These are phyloP conservation scores for Bombus huntii DNA, from an alignment of 1,140 invertebrate genomes.

Conservation along the genomic window DNA sequence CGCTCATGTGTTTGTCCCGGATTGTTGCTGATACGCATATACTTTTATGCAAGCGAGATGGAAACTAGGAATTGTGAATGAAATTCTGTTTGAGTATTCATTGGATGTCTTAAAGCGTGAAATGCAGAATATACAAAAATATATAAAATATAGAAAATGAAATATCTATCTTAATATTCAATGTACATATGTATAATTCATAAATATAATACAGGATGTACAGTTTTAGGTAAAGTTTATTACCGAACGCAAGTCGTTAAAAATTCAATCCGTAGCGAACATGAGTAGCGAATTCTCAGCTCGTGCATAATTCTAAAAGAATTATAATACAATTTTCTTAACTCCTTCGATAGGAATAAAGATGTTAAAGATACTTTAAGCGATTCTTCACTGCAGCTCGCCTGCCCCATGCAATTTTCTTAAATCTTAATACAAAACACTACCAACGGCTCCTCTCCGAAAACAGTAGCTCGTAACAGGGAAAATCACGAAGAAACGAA, in stretches of 20 bases:
- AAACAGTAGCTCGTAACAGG: conserved; percentile 22
- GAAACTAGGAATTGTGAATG: background rate
- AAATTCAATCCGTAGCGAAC: too few species aligned
- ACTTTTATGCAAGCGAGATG: background rate
- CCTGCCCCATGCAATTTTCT: background rate
- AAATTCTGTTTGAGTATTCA: background rate
- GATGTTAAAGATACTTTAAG: background rate
- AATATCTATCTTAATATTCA: background rate
- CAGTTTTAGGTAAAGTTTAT: background rate
- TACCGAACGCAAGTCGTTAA: background rate
- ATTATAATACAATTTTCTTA: background rate
- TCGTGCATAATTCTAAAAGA: background rate
- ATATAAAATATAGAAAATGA: background rate
- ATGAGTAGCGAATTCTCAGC: too few species aligned
- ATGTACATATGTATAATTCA: background rate
- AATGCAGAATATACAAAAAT: background rate
- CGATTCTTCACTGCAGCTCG: background rate
- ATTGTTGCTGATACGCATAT: background rate
- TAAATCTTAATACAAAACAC: background rate
- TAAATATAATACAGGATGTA: background rate
- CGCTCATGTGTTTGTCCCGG: background rate
- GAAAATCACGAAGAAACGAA: background rate
- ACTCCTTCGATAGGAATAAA: background rate
- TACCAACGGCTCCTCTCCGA: background rate
- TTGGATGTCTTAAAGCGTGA: background rate